These are phyloP conservation scores for Ptychobarbus kaznakovi DNA, from an alignment of 2,797 vertebrate genomes.

Conservation along the genomic window DNA sequence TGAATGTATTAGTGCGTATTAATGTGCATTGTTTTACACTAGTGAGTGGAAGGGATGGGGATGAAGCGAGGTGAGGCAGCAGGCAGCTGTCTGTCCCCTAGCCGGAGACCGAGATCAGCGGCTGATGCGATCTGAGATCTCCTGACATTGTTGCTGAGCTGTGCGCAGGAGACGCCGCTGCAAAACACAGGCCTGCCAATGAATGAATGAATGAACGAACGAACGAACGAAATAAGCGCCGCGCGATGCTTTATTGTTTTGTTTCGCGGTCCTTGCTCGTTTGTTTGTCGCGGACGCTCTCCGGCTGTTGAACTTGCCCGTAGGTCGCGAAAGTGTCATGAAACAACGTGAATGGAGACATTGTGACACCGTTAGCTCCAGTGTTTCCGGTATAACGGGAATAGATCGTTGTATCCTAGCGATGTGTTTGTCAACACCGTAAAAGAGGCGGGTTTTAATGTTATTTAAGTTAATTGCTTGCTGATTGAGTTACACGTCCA, in stretches of 20 bases:
- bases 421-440: background rate
- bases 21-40: constrained; percentile 19
- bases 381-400: constrained; percentile 27
- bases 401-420: background rate
- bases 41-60: background rate
- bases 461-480: background rate
- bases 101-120: constrained; percentile 56
- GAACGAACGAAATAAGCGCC: background rate
- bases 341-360: background rate
- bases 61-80: background rate
- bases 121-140: constrained; percentile 64
- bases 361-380: constrained; percentile 10
- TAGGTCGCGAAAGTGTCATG: constrained; percentile 29
- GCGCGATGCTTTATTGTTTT: constrained; percentile 10
- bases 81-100: constrained; percentile 9
- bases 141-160: constrained; percentile 59
- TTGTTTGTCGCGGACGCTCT: background rate
- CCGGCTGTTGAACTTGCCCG: background rate
- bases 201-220: constrained; percentile 44
- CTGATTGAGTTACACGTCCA: background rate
- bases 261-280: background rate
- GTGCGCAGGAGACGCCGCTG: constrained; percentile 69
- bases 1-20: background rate
- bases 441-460: background rate
- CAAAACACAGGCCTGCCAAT: constrained; percentile 64